Evolutionary conservation across 2,113 vertebrate genomes (phyloP).

Genomic region (Spea bombifrons): DNA sequence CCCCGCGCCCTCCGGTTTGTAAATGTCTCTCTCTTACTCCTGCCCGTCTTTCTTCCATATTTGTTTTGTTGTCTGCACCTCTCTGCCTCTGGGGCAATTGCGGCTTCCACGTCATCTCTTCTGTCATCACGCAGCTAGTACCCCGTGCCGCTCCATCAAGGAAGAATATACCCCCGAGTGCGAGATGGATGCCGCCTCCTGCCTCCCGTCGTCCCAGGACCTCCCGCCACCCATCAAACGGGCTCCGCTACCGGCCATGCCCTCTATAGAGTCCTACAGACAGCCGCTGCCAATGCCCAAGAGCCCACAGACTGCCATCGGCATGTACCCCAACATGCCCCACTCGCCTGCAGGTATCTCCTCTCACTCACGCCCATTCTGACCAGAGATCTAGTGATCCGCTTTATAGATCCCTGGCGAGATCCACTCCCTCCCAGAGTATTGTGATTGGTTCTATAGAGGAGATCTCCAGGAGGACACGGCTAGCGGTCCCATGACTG

Average conservation of each 20-base stretch:
- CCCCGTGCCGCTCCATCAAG: conserved; percentile 63
- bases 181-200: conserved; percentile 58
- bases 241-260: conserved; percentile 47
- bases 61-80: too few relatives aligned
- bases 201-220: conserved; percentile 58
- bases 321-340: conserved; percentile 62
- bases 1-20: too few relatives aligned
- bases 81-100: too few relatives aligned
- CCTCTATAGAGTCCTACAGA: conserved; percentile 57
- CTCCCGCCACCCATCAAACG: conserved; percentile 45
- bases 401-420: too few relatives aligned
- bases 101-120: neutral
- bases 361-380: too few relatives aligned
- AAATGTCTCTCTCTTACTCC: too few relatives aligned
- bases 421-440: conserved; percentile 11
- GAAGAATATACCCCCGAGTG: conserved; percentile 68
- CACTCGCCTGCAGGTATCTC: conserved; percentile 65
- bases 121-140: conserved; percentile 44
- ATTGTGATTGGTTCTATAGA: conserved; percentile 2
- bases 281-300: conserved; percentile 63
- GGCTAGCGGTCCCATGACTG: too few relatives aligned
- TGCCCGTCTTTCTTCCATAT: too few relatives aligned
- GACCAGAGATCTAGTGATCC: too few relatives aligned
- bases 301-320: conserved; percentile 51
- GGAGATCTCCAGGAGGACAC: neutral